Conservation (phyloP, 2,797 vertebrate species). For the Scyliorhinus canicula region DNA sequence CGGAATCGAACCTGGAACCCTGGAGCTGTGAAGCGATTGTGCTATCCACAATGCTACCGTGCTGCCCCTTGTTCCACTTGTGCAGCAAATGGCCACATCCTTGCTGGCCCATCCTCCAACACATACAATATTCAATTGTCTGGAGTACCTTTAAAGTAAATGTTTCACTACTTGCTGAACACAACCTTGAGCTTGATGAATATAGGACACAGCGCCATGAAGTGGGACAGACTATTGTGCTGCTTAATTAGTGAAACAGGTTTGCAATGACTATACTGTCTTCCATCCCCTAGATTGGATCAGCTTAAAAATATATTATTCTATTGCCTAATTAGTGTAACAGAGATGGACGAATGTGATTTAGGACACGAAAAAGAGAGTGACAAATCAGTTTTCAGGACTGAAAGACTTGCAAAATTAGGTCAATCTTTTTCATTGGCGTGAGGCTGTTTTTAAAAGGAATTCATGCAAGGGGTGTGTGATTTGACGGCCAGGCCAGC, state of each 20-base stretch:
- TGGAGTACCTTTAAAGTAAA: neutral
- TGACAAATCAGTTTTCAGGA: neutral
- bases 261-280: neutral
- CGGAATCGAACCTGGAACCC: no score
- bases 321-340: neutral
- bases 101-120: no score
- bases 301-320: slow-evolving; percentile 7
- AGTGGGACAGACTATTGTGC: neutral
- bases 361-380: neutral
- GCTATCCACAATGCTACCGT: no score
- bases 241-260: neutral
- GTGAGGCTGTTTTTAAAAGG: neutral
- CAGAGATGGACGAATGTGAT: neutral
- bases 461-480: no score
- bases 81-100: no score
- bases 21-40: no score
- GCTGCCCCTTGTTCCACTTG: no score
- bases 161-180: neutral
- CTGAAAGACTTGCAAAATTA: neutral
- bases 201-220: neutral
- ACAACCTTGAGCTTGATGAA: neutral
- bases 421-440: neutral
- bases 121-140: neutral
- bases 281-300: neutral
- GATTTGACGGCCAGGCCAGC: no score